Conservation (phyloP, 1,140 invertebrate genomes). For the Bathynomus jamesi region DNA sequence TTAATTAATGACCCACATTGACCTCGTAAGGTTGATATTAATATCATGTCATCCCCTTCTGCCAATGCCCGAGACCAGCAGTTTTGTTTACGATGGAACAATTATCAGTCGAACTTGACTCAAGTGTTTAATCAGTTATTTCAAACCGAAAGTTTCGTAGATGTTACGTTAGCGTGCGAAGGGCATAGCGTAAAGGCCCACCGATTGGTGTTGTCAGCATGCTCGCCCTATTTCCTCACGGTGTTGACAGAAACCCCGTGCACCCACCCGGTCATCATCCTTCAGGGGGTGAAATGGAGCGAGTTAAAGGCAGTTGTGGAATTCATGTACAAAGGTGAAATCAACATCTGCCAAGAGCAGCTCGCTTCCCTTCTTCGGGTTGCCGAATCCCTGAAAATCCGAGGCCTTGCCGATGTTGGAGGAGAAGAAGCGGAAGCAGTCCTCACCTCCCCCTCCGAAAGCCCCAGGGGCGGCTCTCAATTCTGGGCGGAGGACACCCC, state of each 20-base stretch:
- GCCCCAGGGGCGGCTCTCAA: constrained; percentile 12
- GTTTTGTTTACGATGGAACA: constrained; percentile 90
- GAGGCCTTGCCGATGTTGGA: constrained; percentile 71
- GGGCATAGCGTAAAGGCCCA: constrained; percentile 83
- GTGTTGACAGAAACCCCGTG: constrained; percentile 86
- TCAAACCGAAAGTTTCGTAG: constrained; percentile 81
- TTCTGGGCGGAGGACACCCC: constrained; percentile 17
- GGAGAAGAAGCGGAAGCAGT: constrained; percentile 32
- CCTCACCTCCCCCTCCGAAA: constrained; percentile 16
- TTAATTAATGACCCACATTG: background rate
- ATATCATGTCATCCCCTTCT: background rate
- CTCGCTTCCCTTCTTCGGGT: constrained; percentile 77
- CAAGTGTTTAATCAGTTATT: constrained; percentile 85
- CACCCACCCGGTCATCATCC: constrained; percentile 81
- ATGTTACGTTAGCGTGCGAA: constrained; percentile 84
- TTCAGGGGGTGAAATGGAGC: constrained; percentile 77
- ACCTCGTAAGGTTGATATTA: background rate
- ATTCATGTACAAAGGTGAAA: constrained; percentile 90
- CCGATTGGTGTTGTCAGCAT: constrained; percentile 85
- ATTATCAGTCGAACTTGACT: constrained; percentile 74
- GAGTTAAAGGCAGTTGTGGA: constrained; percentile 80
- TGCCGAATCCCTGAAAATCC: constrained; percentile 68
- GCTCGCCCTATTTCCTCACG: constrained; percentile 83
- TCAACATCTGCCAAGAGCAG: constrained; percentile 83
- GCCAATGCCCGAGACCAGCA: constrained; percentile 52